Evolutionary conservation across 1,140 invertebrate genomes (phyloP).

Genomic region (Drosophila azteca): DNA sequence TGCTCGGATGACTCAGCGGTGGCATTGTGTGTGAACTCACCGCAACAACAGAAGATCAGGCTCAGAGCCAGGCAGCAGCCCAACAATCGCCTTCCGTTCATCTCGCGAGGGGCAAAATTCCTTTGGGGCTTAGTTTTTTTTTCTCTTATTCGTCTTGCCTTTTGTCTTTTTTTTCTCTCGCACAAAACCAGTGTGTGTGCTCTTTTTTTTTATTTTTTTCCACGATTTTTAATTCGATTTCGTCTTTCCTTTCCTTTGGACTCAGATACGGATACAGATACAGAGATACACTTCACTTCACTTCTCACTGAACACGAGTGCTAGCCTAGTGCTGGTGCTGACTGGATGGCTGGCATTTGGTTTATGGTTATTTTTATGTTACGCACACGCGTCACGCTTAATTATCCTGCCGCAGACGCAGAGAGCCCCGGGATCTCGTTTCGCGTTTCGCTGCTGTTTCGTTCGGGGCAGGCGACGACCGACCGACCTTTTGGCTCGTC

Average conservation of each 20-base stretch:
- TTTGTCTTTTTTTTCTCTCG: conserved; percentile 14
- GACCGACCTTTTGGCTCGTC: conserved; percentile 9
- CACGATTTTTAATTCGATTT: conserved; percentile 30
- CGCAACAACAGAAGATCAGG: conserved; percentile 61
- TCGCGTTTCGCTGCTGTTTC: conserved; percentile 7
- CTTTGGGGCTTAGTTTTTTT: conserved; percentile 27
- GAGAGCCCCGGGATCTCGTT: conserved; percentile 25
- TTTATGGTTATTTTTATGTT: conserved; percentile 79
- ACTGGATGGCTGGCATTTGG: conserved; percentile 38
- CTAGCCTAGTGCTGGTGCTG: not conserved
- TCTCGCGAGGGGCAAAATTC: conserved; percentile 27
- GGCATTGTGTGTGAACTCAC: conserved; percentile 26
- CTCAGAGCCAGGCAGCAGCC: conserved; percentile 39
- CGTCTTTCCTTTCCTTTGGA: conserved; percentile 18
- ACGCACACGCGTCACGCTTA: conserved; percentile 80
- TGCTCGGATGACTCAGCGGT: conserved; percentile 30
- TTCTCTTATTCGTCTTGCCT: conserved; percentile 29
- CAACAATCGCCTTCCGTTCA: conserved; percentile 59
- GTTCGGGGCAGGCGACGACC: too few relatives aligned
- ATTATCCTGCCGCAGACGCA: conserved; percentile 66
- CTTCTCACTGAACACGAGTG: conserved; percentile 11
- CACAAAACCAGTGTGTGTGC: conserved; percentile 62
- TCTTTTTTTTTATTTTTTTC: conserved; percentile 3
- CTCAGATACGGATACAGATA: conserved; percentile 8
- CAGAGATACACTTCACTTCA: conserved; percentile 48